phyloP scores from a whole-genome alignment of 2,113 vertebrate genomes.

The Tauraco erythrolophus region DNA sequence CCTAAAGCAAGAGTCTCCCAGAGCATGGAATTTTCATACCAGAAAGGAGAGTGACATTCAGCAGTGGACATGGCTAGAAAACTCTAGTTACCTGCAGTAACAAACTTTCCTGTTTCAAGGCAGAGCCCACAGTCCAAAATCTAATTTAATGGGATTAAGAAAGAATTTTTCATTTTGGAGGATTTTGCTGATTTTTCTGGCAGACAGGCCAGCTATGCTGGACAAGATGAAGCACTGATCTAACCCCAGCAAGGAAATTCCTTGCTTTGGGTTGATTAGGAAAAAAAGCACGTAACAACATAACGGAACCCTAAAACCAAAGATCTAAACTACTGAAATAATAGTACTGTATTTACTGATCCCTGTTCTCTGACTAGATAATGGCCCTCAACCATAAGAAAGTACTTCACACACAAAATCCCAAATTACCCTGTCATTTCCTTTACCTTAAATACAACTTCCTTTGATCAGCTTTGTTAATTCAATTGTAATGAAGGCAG shows the following conservation, averaged over 20 bases:
- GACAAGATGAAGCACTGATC: neutral
- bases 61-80: neutral
- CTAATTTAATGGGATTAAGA: neutral
- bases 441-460: neutral
- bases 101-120: neutral
- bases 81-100: neutral
- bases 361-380: neutral
- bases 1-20: conserved; percentile 37
- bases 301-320: neutral
- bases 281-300: neutral
- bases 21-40: neutral
- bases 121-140: neutral
- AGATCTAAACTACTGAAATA: neutral
- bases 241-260: neutral
- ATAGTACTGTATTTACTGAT: neutral
- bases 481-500: neutral
- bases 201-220: neutral
- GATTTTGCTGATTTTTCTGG: neutral
- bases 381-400: neutral
- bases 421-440: neutral
- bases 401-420: neutral
- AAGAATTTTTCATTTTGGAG: neutral
- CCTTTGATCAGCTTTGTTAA: neutral
- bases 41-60: neutral
- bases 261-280: neutral